Evolutionary conservation across 1,140 invertebrate species (phyloP), one percentile per base, ranked within the genome.

Genomic region (Anoplolepis gracilipes): DNA sequence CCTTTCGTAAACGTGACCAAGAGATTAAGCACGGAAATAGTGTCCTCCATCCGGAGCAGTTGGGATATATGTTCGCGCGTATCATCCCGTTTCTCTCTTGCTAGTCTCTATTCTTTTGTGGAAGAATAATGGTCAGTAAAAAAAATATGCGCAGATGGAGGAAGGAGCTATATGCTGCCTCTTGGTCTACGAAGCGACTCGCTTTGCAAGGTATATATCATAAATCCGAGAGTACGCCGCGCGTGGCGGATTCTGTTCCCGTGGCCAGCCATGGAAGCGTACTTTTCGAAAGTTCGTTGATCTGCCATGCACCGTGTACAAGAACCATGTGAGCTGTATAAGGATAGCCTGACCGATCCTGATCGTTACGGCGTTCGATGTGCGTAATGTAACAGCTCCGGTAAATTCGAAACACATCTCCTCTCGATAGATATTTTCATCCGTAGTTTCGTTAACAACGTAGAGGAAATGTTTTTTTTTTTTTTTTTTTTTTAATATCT

Each of bases 151-250:
- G 25, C 53, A 22, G 36, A 46, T 73, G 67, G 78, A 81, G 78
- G 65, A 72, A 72, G 78, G 36, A 82, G 78, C 78, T 67, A 82
- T 82, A 73, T 61, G 67, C 78, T 82, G 78, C 78, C 78, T 82
- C 67, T 73, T 82, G 78, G 78, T 82, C 78, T 72, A 30, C 36
- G 78, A 25, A 73, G 36, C 36, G 53, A 46, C 55, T 73, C 25
- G 36, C 28, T 82, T 72, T 59, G 1, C 67, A 36, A 30, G 77
- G 22, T 81, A 55, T 81, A 55, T 16, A 22, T 42, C 64, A 8
- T 25, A 82, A 82, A 57, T n/a, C 55, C 25, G 53, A 81, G 65
- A 70, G 10, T 57, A 57, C 39, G 11, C 25, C 28, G n/a, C 19
- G 33, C 39, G 10, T 22, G 22, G 65, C 8, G 19, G 13, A 59